These are phyloP conservation scores for Riptortus pedestris DNA, from an alignment of 1,140 invertebrate genomes.

Conservation along the genomic window DNA sequence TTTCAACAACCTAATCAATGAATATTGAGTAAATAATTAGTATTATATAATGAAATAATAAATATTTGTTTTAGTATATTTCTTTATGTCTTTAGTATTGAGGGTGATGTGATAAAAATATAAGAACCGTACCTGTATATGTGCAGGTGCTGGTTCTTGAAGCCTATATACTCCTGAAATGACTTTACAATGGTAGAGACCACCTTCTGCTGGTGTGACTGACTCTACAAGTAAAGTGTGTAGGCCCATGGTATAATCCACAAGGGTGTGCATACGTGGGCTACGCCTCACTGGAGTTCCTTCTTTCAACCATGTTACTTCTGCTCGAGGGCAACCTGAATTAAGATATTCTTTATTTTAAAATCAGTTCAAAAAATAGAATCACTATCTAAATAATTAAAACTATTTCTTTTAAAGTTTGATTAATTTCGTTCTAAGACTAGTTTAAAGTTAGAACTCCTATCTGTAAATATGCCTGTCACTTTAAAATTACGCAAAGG, in stretches of 20 bases:
- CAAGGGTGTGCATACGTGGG: conserved; percentile 49
- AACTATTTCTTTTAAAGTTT: too few species aligned
- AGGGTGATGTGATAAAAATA: too few species aligned
- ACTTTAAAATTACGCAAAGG: too few species aligned
- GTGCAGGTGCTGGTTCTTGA: neutral
- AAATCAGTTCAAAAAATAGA: too few species aligned
- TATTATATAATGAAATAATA: too few species aligned
- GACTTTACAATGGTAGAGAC: conserved; percentile 76
- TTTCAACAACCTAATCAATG: conserved; percentile 41
- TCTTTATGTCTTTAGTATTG: too few species aligned
- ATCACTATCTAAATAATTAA: too few species aligned
- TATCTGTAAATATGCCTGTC: too few species aligned
- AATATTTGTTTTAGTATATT: neutral
- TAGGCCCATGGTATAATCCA: conserved; percentile 63
- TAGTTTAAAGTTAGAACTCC: too few species aligned
- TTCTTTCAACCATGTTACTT: conserved; percentile 62
- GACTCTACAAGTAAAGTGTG: conserved; percentile 74
- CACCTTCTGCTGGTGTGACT: conserved; percentile 70
- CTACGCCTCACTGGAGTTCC: conserved; percentile 45
- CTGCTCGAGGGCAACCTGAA: conserved; percentile 42
- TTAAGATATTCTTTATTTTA: conserved; percentile 27
- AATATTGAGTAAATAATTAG: too few species aligned
- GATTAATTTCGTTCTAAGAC: too few species aligned
- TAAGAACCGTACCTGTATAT: neutral
- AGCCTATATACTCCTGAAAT: conserved; percentile 39